Evolutionary conservation across 2,113 vertebrate species (phyloP).

Genomic region (Halichoeres trimaculatus): DNA sequence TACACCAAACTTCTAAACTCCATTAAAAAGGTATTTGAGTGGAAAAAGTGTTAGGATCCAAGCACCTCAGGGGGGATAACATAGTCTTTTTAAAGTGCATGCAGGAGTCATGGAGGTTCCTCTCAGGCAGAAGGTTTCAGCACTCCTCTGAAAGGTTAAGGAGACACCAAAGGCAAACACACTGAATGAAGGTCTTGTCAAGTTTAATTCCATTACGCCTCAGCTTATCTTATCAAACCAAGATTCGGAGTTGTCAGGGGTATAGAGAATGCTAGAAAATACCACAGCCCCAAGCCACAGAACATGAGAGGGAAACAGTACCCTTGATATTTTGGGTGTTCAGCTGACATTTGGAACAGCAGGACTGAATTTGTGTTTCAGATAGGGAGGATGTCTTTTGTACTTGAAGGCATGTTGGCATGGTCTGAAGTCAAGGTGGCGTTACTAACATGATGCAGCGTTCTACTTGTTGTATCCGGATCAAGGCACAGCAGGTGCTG

Average conservation of each 20-base stretch:
- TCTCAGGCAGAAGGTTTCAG: slow-evolving; percentile 67
- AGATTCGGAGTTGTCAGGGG: slow-evolving; percentile 72
- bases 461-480: slow-evolving; percentile 24
- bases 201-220: slow-evolving; percentile 79
- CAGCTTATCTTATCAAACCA: slow-evolving; percentile 79
- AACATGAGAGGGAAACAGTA: slow-evolving; percentile 63
- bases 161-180: slow-evolving; percentile 81
- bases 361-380: slow-evolving; percentile 55
- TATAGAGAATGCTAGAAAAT: slow-evolving; percentile 69
- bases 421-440: slow-evolving; percentile 43
- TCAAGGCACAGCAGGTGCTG: slow-evolving; percentile 41
- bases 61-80: slow-evolving; percentile 67
- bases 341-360: slow-evolving; percentile 73
- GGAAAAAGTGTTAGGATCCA: slow-evolving; percentile 75
- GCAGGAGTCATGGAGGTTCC: slow-evolving; percentile 72
- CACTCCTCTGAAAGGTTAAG: slow-evolving; percentile 81
- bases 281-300: slow-evolving; percentile 67
- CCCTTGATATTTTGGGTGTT: slow-evolving; percentile 77
- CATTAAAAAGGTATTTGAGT: slow-evolving; percentile 84
- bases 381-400: slow-evolving; percentile 54
- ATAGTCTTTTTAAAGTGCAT: slow-evolving; percentile 70
- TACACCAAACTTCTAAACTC: slow-evolving; percentile 84
- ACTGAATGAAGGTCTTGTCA: slow-evolving; percentile 76
- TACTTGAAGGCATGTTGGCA: slow-evolving; percentile 61
- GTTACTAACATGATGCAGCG: slow-evolving; percentile 34